Conservation (phyloP, 2,888 invertebrate genomes). For the Orthosia gothica region DNA sequence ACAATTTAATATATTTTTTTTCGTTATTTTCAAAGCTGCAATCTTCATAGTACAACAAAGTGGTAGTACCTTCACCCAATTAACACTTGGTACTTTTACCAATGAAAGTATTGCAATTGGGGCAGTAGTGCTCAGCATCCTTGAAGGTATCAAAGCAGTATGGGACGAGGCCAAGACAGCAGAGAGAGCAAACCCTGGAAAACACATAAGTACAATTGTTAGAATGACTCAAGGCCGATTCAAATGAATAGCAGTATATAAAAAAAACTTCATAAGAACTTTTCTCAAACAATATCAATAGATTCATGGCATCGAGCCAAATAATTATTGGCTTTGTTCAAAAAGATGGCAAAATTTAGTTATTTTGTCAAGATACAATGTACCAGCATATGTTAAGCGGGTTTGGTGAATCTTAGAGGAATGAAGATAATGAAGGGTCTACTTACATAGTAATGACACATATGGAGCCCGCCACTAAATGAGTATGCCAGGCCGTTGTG, state of each 20-base stretch:
- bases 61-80: slow-evolving; percentile 19
- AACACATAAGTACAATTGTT: slow-evolving; percentile 28
- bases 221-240: background rate
- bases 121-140: slow-evolving; percentile 90
- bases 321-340: no score
- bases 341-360: background rate
- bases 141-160: slow-evolving; percentile 90
- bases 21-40: slow-evolving; percentile 29
- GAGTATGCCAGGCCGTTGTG: slow-evolving; percentile 89
- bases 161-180: slow-evolving; percentile 88
- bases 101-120: slow-evolving; percentile 89
- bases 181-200: slow-evolving; percentile 88
- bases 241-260: background rate
- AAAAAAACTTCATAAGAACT: background rate
- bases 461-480: slow-evolving; percentile 87
- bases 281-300: background rate
- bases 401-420: background rate
- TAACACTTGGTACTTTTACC: slow-evolving; percentile 88
- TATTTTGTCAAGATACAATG: background rate
- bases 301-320: no score
- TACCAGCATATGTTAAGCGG: background rate
- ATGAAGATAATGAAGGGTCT: background rate
- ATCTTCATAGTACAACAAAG: slow-evolving; percentile 32
- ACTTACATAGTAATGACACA: slow-evolving; percentile 89
- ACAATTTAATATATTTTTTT: slow-evolving; percentile 30